Base-by-base conservation (phyloP, 2,113 vertebrate species). In the Numenius arquata region DNA sequence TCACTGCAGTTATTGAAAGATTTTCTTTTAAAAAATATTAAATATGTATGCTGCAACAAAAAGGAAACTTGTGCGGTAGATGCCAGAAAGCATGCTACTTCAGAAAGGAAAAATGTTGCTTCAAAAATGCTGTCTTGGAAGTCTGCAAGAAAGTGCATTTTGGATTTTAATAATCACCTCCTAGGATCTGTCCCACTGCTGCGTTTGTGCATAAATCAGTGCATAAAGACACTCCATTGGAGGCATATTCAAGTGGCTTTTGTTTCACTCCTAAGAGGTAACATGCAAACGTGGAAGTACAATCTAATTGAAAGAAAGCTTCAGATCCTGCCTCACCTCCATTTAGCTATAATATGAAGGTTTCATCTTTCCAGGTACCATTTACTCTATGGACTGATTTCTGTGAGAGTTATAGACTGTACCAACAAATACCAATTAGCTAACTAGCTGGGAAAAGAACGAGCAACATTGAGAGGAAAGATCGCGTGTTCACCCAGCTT, bases 131-230 rank as follows among this genome's bases (percentile, higher is more conserved):
- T 73, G 20, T 74, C 26, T 38, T 88, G n/a, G 34, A 94, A 88
- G 50, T 59, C 47, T 80, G 23, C 5, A 83, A 85, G 32, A n/a
- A 87, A 85, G 18, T 71, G 72, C 32, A 25, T 90, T 85, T 89
- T 63, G 91, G 73, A 21, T 94, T 96, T 95, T 96, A 90, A 73
- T 95, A 88, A 91, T 15, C 30, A 30, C n/a, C 22, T 45, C 55
- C 41, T 67, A 77, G 67, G 34, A 50, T 80, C 75, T 86, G 23
- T 77, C 38, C 59, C 83, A 68, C 50, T 88, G 45, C 50, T 90
- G 50, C 1, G 1, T 73, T 73, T 93, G 32, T 53, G 11, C 58
- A 76, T 82, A 92, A 79, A 90, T 81, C 70, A 61, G 61, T 80
- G 58, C 47, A 63, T 56, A 94, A 92, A 95, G 36, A 68, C 4